Percentiles rank a stretch among this genome's conserved stretches.
Evolutionary conservation across 2,888 invertebrate species (phyloP).

Genomic region (Melinopterus prodromus): DNA sequence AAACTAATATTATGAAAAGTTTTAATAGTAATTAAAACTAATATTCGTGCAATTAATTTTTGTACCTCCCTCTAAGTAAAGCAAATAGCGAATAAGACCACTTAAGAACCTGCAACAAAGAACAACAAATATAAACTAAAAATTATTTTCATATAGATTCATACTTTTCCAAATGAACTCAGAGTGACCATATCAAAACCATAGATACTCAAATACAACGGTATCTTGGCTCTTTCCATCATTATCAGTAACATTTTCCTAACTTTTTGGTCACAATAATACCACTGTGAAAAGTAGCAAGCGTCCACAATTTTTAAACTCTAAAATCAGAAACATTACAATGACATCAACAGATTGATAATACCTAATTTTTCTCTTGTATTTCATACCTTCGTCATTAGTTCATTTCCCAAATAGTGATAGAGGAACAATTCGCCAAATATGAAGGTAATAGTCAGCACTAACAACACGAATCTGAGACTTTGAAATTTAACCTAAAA

Average conservation of each 20-base stretch:
- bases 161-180: slow-evolving; percentile 20
- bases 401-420: slow-evolving; percentile 31
- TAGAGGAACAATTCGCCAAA: slow-evolving; percentile 24
- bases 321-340: background rate
- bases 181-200: slow-evolving; percentile 18
- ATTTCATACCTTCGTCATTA: slow-evolving; percentile 26
- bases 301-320: slow-evolving; percentile 11
- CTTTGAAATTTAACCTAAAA: too few relatives aligned
- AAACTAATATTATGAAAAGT: too few relatives aligned
- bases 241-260: slow-evolving; percentile 22
- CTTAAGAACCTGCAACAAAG: slow-evolving; percentile 17
- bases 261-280: slow-evolving; percentile 6
- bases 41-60: too few relatives aligned
- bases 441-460: background rate
- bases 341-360: background rate
- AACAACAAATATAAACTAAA: background rate
- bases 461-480: too few relatives aligned
- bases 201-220: slow-evolving; percentile 18
- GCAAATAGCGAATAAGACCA: slow-evolving; percentile 30
- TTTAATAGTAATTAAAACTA: too few relatives aligned
- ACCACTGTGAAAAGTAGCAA: slow-evolving; percentile 27
- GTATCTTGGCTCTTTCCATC: slow-evolving; percentile 30
- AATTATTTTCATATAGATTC: background rate
- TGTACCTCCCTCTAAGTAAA: slow-evolving; percentile 17
- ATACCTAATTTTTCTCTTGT: too few relatives aligned